phyloP scores from a whole-genome alignment of 2,888 invertebrate species.

The Pachydiplax longipennis region DNA sequence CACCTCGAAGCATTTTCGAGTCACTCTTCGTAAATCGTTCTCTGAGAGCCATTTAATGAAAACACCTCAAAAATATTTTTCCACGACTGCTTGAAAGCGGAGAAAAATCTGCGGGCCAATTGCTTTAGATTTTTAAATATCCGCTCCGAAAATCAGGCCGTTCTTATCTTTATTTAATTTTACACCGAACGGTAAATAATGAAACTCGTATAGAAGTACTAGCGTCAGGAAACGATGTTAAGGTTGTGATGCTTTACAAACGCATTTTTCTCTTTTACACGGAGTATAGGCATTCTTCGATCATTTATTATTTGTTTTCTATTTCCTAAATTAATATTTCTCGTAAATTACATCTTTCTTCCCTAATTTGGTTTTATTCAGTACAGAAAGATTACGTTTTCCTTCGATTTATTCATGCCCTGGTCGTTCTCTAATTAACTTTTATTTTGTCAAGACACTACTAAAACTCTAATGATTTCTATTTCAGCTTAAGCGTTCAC shows the following conservation, averaged over 20 bases:
- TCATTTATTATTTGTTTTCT: neutral
- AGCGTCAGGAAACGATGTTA: too few species aligned
- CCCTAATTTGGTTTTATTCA: too few species aligned
- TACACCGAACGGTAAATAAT: neutral
- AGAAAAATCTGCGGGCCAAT: neutral
- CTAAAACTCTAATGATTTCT: too few species aligned
- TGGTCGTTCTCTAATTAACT: too few species aligned
- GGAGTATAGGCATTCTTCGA: neutral
- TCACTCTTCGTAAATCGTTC: neutral
- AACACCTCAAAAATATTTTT: neutral
- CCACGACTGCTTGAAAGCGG: neutral
- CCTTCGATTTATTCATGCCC: too few species aligned
- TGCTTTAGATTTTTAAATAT: neutral
- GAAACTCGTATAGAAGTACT: neutral
- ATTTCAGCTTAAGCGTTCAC: too few species aligned
- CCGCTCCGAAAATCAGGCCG: neutral
- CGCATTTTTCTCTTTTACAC: neutral
- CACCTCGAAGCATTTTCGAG: neutral
- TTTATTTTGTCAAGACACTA: too few species aligned
- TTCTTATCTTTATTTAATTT: too few species aligned
- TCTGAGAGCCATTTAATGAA: neutral
- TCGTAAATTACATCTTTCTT: neutral
- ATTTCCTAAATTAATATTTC: too few species aligned
- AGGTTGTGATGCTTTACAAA: neutral
- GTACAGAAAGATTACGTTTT: too few species aligned